Evolutionary conservation across 2,888 invertebrate genomes (phyloP).

Genomic region (Bombyx huttoni): DNA sequence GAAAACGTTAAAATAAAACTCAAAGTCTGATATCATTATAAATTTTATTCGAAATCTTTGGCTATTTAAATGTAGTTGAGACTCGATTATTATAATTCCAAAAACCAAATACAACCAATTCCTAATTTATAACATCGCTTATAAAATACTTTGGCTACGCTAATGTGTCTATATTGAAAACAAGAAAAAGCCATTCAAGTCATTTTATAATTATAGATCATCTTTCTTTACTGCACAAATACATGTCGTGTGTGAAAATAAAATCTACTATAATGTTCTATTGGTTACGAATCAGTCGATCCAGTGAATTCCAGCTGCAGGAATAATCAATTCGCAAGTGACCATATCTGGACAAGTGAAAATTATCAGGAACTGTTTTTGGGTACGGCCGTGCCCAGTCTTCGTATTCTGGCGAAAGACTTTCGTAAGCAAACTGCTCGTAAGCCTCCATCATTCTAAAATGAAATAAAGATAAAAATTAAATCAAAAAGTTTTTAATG

Average conservation of each 20-base stretch:
- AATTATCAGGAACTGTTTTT: constrained; percentile 74
- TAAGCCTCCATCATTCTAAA: constrained; percentile 55
- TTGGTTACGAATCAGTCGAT: constrained; percentile 78
- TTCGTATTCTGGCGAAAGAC: constrained; percentile 59
- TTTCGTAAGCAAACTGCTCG: constrained; percentile 57
- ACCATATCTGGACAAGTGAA: constrained; percentile 83
- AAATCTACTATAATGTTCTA: constrained; percentile 8
- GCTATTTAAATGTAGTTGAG: constrained; percentile 9
- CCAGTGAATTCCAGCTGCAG: constrained; percentile 85
- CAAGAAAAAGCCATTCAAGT: not conserved
- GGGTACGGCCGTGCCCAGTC: constrained; percentile 83
- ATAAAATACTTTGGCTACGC: constrained; percentile 4
- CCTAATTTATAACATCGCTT: not conserved
- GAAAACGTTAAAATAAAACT: constrained; percentile 1
- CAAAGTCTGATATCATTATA: constrained; percentile 11
- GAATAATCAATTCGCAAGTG: constrained; percentile 87
- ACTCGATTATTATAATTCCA: not conserved
- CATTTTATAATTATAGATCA: not conserved
- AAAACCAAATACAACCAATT: not conserved
- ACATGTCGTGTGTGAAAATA: too few species aligned
- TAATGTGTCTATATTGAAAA: too few species aligned
- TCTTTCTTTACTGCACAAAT: not conserved
- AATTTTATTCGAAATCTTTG: constrained; percentile 19
- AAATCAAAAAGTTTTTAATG: too few species aligned
- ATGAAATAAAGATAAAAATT: too few species aligned